These are phyloP conservation scores for Molanna angustata DNA, from an alignment of 2,888 invertebrate genomes.

Conservation along the genomic window DNA sequence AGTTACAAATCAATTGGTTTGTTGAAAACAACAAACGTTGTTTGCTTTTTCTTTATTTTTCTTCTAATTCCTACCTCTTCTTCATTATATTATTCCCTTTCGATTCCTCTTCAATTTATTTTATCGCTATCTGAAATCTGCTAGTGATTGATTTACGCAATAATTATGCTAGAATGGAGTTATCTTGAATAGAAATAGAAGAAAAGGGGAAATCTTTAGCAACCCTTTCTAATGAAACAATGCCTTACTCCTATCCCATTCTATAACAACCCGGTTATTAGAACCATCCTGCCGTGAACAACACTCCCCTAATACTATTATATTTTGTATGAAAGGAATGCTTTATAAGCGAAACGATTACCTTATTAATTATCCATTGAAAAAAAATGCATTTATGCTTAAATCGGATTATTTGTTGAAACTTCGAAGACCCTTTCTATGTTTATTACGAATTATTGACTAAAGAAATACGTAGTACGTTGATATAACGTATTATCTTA, in stretches of 20 bases:
- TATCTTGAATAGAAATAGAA: slow-evolving; percentile 11
- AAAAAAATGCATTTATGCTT: background rate
- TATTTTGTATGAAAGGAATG: slow-evolving; percentile 14
- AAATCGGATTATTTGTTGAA: too few species aligned
- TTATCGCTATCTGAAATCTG: slow-evolving; percentile 18
- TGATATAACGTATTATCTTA: too few species aligned
- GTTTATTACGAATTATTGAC: too few species aligned
- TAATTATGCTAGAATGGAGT: slow-evolving; percentile 18
- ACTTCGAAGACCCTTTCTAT: too few species aligned
- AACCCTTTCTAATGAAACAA: slow-evolving; percentile 15
- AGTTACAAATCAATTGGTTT: too few species aligned
- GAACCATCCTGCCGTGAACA: slow-evolving; percentile 10
- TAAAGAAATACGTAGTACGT: too few species aligned
- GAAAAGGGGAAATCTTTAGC: slow-evolving; percentile 16
- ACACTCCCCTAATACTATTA: slow-evolving; percentile 8
- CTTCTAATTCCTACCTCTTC: background rate
- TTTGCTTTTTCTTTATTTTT: background rate
- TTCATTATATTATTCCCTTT: background rate
- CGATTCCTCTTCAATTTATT: slow-evolving; percentile 10
- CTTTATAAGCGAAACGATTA: slow-evolving; percentile 13
- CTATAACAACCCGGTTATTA: slow-evolving; percentile 11
- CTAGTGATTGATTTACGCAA: slow-evolving; percentile 22
- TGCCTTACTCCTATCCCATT: slow-evolving; percentile 11
- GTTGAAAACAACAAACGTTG: too few species aligned
- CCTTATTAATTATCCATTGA: background rate